Evolutionary conservation across 2,797 vertebrate species (phyloP).

Genomic region (Gymnothorax javanicus): DNA sequence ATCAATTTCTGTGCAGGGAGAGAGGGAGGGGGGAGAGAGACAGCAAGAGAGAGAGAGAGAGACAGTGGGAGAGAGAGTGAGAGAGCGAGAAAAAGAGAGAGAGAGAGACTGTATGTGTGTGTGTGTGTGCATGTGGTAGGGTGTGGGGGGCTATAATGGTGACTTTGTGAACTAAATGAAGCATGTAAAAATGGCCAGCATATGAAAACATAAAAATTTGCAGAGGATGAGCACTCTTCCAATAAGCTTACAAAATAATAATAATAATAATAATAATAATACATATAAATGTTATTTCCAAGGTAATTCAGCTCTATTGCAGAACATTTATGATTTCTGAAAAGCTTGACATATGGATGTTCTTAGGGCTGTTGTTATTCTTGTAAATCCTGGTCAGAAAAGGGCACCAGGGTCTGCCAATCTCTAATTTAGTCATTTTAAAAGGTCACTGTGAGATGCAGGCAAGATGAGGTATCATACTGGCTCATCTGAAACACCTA

Average conservation of each 20-base stretch:
- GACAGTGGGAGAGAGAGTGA: slow-evolving; percentile 46
- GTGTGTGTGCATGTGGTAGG: no score
- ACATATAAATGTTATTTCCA: background rate
- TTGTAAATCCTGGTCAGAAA: background rate
- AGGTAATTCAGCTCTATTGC: background rate
- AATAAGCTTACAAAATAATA: background rate
- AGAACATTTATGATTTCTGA: background rate
- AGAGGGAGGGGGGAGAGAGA: slow-evolving; percentile 41
- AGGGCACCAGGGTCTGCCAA: background rate
- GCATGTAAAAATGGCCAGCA: background rate
- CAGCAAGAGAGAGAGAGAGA: no score
- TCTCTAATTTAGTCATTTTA: slow-evolving; percentile 7
- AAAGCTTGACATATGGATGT: background rate
- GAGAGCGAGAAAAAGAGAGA: no score
- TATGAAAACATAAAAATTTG: background rate
- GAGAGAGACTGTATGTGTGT: no score
- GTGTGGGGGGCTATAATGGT: background rate
- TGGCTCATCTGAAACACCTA: background rate
- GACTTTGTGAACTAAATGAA: slow-evolving; percentile 2
- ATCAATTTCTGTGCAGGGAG: slow-evolving; percentile 63
- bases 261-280: background rate
- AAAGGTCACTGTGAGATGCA: background rate
- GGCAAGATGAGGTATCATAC: background rate
- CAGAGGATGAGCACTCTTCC: background rate
- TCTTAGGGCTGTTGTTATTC: background rate